phyloP scores from a whole-genome alignment of 2,797 vertebrate genomes.

The Luscinia megarhynchos region DNA sequence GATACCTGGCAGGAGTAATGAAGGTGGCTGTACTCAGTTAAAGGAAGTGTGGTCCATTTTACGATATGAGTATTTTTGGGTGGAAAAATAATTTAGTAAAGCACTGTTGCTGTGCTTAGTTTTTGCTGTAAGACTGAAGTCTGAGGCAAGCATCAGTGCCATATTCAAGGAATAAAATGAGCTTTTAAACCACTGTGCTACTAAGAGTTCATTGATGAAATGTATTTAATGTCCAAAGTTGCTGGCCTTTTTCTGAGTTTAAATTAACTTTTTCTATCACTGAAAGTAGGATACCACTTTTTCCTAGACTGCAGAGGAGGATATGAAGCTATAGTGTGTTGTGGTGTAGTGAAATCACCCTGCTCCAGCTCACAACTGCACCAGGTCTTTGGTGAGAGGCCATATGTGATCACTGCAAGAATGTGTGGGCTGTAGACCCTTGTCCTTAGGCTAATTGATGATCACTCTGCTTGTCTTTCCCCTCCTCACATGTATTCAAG shows the following conservation, averaged over 20 bases:
- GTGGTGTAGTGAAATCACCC: not conserved
- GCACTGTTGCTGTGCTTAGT: not conserved
- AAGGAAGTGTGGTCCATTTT: not conserved
- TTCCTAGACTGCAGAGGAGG: not conserved
- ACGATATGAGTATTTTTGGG: not conserved
- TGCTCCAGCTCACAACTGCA: not conserved
- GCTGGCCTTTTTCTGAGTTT: not conserved
- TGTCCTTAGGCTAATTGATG: slow-evolving; percentile 22
- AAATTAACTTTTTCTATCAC: not conserved
- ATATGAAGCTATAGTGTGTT: not conserved
- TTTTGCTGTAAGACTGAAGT: not conserved
- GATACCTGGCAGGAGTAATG: not conserved
- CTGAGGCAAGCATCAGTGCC: not conserved
- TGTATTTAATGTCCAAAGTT: not conserved
- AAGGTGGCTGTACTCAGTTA: not conserved
- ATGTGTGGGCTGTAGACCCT: not conserved
- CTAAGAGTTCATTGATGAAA: not conserved
- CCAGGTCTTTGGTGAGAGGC: not conserved
- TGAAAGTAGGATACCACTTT: not conserved
- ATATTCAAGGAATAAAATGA: not conserved
- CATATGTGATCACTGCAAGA: slow-evolving; percentile 27
- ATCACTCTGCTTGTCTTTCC: slow-evolving; percentile 21
- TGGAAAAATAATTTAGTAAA: not conserved
- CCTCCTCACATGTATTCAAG: not conserved
- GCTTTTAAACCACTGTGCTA: not conserved